Percentiles rank a stretch among this genome's conserved stretches.
phyloP scores from a whole-genome alignment of 2,113 vertebrate species.

The Xiphophorus maculatus region DNA sequence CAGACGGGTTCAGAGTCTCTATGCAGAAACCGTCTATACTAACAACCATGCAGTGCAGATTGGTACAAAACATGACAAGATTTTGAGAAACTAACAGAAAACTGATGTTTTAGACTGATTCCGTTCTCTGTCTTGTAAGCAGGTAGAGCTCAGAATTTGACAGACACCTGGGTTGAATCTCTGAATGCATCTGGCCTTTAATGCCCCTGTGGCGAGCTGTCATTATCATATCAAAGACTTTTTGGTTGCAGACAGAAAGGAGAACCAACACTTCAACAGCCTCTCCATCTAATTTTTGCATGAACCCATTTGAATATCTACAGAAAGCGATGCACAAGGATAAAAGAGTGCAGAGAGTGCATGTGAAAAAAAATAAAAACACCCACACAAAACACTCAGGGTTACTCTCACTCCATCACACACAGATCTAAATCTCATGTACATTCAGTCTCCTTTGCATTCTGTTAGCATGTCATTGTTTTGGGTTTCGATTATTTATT shows the following conservation, averaged over 20 bases:
- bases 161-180: constrained; percentile 76
- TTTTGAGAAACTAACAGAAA: background rate
- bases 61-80: background rate
- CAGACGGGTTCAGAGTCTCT: background rate
- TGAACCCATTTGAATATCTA: constrained; percentile 93
- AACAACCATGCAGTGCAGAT: background rate
- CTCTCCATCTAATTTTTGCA: constrained; percentile 88
- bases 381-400: constrained; percentile 2
- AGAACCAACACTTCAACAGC: constrained; percentile 82
- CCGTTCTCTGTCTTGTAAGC: constrained; percentile 1
- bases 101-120: background rate
- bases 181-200: constrained; percentile 79
- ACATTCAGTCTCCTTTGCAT: background rate
- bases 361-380: background rate
- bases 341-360: background rate
- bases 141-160: constrained; percentile 35
- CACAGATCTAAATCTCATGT: constrained; percentile 1
- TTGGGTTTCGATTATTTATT: constrained; percentile 33
- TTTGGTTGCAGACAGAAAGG: constrained; percentile 31
- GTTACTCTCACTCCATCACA: constrained; percentile 29
- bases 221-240: constrained; percentile 71
- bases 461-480: constrained; percentile 29
- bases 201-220: constrained; percentile 56
- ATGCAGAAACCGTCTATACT: background rate
- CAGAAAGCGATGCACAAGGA: constrained; percentile 81